phyloP scores from a whole-genome alignment of 2,888 invertebrate species.

The Piscicola geometra region DNA sequence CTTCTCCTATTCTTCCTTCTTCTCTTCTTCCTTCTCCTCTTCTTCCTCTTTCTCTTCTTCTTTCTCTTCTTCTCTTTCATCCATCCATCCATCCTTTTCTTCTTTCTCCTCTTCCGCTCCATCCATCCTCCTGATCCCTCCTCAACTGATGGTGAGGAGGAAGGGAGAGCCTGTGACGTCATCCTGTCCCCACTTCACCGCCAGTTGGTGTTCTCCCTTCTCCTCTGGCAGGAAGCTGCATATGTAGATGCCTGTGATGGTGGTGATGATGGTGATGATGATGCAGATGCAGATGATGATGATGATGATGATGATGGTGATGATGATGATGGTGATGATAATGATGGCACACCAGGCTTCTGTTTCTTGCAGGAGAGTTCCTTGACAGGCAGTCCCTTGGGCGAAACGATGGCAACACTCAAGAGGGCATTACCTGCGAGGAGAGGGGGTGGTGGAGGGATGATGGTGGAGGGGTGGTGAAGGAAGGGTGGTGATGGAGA shows the following conservation, averaged over 20 bases:
- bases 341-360: conserved; percentile 33
- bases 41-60: no score
- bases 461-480: neutral
- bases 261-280: conserved; percentile 24
- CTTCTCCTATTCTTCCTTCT: no score
- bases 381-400: conserved; percentile 84
- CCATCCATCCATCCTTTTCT: no score
- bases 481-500: neutral
- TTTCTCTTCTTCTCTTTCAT: no score
- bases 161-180: conserved; percentile 93
- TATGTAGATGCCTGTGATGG: conserved; percentile 36
- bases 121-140: no score
- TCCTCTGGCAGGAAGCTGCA: conserved; percentile 76
- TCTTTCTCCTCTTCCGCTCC: no score
- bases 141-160: conserved; percentile 59
- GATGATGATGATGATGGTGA: conserved; percentile 30
- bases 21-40: no score
- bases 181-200: conserved; percentile 76
- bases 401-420: conserved; percentile 87
- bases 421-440: conserved; percentile 80
- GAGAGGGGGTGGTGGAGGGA: conserved; percentile 54
- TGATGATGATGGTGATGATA: conserved; percentile 26
- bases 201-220: conserved; percentile 67
- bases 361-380: conserved; percentile 82
- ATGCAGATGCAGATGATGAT: conserved; percentile 34